These are phyloP conservation scores for Acridotheres tristis DNA, from an alignment of 2,797 vertebrate genomes.

Conservation along the genomic window DNA sequence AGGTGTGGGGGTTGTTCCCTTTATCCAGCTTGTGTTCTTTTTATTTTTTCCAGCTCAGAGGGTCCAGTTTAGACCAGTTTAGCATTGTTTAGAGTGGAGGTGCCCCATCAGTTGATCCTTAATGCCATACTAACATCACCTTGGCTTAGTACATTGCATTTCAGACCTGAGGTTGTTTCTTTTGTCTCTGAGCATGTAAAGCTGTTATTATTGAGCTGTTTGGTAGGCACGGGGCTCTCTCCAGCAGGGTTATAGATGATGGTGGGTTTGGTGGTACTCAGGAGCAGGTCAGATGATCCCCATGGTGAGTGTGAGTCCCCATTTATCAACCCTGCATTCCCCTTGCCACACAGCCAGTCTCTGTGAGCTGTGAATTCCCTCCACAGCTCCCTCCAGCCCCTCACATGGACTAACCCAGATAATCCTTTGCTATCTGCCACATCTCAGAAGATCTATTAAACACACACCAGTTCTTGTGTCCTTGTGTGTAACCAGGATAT, in stretches of 20 bases:
- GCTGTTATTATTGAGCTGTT: neutral
- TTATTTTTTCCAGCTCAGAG: neutral
- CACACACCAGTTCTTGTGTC: neutral
- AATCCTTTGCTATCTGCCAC: conserved; percentile 52
- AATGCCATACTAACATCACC: neutral
- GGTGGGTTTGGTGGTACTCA: neutral
- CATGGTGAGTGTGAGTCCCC: neutral
- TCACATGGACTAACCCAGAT: conserved; percentile 38
- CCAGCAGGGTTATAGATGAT: neutral
- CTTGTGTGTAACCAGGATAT: neutral
- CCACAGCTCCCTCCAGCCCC: neutral
- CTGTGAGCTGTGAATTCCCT: conserved; percentile 31
- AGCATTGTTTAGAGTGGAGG: neutral
- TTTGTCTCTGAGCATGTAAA: neutral
- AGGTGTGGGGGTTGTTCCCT: neutral
- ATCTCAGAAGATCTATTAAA: conserved; percentile 31
- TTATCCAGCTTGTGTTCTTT: neutral
- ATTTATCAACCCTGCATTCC: neutral
- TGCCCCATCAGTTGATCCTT: neutral
- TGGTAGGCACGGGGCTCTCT: neutral
- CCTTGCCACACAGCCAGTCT: neutral
- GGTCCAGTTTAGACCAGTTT: neutral
- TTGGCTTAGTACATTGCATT: neutral
- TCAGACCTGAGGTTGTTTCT: neutral
- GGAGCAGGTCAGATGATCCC: neutral